These are phyloP conservation scores for Cynoglossus semilaevis DNA, from an alignment of 2,113 vertebrate genomes.

Conservation along the genomic window DNA sequence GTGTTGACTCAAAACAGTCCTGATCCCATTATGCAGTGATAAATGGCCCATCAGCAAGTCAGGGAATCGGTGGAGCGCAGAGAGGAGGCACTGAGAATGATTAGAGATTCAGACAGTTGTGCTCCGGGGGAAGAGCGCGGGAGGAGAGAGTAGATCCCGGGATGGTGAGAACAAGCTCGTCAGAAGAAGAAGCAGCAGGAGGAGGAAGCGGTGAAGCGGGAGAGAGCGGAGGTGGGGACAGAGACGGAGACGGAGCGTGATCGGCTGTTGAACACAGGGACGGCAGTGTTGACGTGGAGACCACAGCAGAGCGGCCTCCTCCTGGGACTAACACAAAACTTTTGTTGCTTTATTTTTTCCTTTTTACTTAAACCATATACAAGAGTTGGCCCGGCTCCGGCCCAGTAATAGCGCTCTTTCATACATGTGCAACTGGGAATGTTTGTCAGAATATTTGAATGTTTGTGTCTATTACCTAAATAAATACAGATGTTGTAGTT, in stretches of 20 bases:
- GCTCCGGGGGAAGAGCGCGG: slow-evolving; percentile 41
- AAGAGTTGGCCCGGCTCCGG: not conserved
- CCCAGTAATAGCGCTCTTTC: slow-evolving; percentile 7
- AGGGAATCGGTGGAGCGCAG: slow-evolving; percentile 43
- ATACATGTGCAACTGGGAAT: slow-evolving; percentile 13
- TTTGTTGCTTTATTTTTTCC: slow-evolving; percentile 27
- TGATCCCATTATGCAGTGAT: slow-evolving; percentile 65
- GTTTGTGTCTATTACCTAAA: slow-evolving; percentile 49
- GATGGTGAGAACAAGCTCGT: slow-evolving; percentile 34
- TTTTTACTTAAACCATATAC: slow-evolving; percentile 16
- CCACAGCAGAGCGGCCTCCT: slow-evolving; percentile 27
- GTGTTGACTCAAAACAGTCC: slow-evolving; percentile 65
- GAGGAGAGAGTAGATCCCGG: slow-evolving; percentile 21
- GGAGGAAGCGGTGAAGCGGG: slow-evolving; percentile 5
- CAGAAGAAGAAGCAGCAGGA: slow-evolving; percentile 7
- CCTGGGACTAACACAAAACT: slow-evolving; percentile 13
- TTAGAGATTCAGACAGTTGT: slow-evolving; percentile 51
- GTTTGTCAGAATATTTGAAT: slow-evolving; percentile 44
- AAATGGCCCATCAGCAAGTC: slow-evolving; percentile 60
- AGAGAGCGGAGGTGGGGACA: slow-evolving; percentile 12
- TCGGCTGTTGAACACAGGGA: slow-evolving; percentile 30
- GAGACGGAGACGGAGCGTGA: slow-evolving; percentile 19
- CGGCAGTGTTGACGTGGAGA: slow-evolving; percentile 39
- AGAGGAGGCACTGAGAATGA: slow-evolving; percentile 50
- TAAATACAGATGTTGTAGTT: slow-evolving; percentile 61